A percentile compares a stretch with the other conserved stretches of the same genome.
These are phyloP conservation scores for Poeciliopsis presidionis DNA, from an alignment of 2,797 vertebrate genomes.

Conservation along the genomic window DNA sequence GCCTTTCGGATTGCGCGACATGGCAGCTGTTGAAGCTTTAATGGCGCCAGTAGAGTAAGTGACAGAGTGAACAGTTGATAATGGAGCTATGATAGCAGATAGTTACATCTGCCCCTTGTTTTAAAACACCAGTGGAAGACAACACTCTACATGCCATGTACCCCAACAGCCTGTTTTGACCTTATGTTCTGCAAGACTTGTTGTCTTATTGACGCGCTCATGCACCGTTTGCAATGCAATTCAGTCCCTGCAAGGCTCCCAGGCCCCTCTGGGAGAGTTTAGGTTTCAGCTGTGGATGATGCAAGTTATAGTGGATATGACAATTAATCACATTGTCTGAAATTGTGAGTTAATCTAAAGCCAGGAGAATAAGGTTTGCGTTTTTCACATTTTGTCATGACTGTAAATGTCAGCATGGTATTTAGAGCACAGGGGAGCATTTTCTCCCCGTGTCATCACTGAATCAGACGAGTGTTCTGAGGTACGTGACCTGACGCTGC, in stretches of 20 bases:
- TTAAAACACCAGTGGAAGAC: constrained; percentile 63
- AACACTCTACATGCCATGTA: constrained; percentile 61
- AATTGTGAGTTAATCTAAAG: constrained; percentile 55
- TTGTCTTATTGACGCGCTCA: constrained; percentile 36
- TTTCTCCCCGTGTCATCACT: constrained; percentile 40
- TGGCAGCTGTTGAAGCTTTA: constrained; percentile 56
- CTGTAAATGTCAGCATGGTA: constrained; percentile 79
- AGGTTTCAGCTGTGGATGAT: constrained; percentile 20
- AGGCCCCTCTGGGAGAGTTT: constrained; percentile 24
- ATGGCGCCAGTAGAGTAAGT: constrained; percentile 52
- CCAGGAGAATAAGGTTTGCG: constrained; percentile 48
- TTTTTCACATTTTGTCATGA: constrained; percentile 55
- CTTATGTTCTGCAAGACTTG: constrained; percentile 42
- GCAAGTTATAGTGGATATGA: constrained; percentile 34
- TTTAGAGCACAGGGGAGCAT: constrained; percentile 71
- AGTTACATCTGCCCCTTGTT: constrained; percentile 58
- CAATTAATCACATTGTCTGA: constrained; percentile 70
- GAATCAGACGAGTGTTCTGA: constrained; percentile 53
- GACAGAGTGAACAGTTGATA: constrained; percentile 60
- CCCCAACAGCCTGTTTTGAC: constrained; percentile 56
- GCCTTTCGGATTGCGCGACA: constrained; percentile 37
- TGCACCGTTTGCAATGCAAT: constrained; percentile 11
- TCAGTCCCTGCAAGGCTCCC: constrained; percentile 8
- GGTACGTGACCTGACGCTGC: constrained; percentile 38
- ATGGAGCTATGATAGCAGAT: constrained; percentile 49